Evolutionary conservation across 2,888 invertebrate species (phyloP), one percentile per base, ranked within the genome.

Genomic region (Hypomecis punctinalis): DNA sequence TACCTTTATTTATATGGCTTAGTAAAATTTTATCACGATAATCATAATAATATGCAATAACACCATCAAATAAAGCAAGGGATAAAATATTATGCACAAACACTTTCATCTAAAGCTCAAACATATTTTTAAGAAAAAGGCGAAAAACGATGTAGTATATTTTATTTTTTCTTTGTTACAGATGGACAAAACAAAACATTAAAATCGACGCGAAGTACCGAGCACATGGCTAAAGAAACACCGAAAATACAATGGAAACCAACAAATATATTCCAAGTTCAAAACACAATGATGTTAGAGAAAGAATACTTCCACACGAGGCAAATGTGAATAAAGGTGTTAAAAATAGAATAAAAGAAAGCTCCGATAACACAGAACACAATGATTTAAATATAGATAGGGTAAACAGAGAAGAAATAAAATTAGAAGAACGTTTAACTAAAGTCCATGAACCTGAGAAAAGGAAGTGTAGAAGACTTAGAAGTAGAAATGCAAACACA

Each of bases 401-500:
- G 36, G 49, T 11, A 47, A 23, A 49, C 6, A 11, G 10, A 10
- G 5, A 45, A 39, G 46, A 57, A 46, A 47, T 36, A 13, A 33
- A 11, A n/a, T 48, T 45, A 10, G n/a, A 37, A 55, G 43, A 47
- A 48, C 5, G 7, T 42, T 23, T 40, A n/a, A 36, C n/a, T 33
- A 45, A 48, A n/a, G 39, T 6, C 23, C 42, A 45, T 36, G 54
- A 35, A n/a, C 13, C 54, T 8, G 42, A 40, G 39, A 36, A 58
- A 23, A 58, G 43, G 45, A 57, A 43, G 10, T 35, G 6, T 48
- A 57, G 47, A 45, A 52, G 45, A 68, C 77, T 88, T 36, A 91
- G 88, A 2, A 90, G 86, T 83, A 86, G 91, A 76, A 76, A 80
- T 78, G 80, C 86, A 61, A 91, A 90, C 83, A 73, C 82, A 74